These are phyloP conservation scores for Oreonectes daqikongensis DNA, from an alignment of 2,797 vertebrate genomes.

Conservation along the genomic window DNA sequence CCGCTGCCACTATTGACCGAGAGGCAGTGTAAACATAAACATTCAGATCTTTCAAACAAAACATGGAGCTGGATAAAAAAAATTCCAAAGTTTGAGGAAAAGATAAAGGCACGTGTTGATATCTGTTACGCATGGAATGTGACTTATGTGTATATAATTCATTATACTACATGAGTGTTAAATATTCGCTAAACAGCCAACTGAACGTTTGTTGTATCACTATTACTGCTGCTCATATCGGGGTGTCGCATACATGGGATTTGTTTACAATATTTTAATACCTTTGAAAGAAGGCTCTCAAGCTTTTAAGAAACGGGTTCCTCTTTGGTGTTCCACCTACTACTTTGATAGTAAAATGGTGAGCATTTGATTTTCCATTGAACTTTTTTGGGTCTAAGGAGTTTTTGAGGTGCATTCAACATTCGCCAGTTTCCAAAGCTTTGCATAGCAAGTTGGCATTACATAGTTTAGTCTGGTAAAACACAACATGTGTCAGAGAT, in stretches of 20 bases:
- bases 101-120: not conserved
- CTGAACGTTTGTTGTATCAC: too few species aligned
- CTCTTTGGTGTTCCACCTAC: not conserved
- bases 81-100: not conserved
- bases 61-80: not conserved
- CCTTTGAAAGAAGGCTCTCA: not conserved
- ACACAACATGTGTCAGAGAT: slow-evolving; percentile 54
- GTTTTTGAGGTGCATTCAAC: slow-evolving; percentile 24
- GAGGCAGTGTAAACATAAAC: slow-evolving; percentile 11
- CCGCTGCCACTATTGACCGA: slow-evolving; percentile 6
- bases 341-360: not conserved
- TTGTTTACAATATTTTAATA: not conserved
- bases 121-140: not conserved
- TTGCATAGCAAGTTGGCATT: slow-evolving; percentile 46
- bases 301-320: not conserved
- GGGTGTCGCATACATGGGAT: not conserved
- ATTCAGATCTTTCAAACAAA: not conserved
- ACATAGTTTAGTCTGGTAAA: slow-evolving; percentile 45
- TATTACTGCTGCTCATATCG: too few species aligned
- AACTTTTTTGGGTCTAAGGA: not conserved
- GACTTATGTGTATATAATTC: too few species aligned
- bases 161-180: too few species aligned
- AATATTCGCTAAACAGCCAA: too few species aligned
- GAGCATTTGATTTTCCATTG: not conserved
- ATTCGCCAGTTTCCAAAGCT: slow-evolving; percentile 30